Percentiles rank a stretch among this genome's conserved stretches.
phyloP scores from a whole-genome alignment of 2,888 invertebrate species.

The Pristionchus maxplancki region DNA sequence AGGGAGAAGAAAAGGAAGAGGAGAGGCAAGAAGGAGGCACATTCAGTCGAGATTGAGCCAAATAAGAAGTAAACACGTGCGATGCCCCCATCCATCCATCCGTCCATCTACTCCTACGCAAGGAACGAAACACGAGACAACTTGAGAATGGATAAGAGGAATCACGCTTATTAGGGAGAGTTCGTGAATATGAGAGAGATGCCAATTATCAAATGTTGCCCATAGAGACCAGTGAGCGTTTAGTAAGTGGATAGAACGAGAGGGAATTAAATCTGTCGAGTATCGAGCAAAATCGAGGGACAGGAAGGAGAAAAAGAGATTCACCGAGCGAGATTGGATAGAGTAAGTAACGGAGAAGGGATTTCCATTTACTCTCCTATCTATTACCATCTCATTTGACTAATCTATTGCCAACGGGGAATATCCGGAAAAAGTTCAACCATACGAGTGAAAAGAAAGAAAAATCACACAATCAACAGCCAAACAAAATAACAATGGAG shows the following conservation, averaged over 20 bases:
- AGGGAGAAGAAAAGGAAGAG: neutral
- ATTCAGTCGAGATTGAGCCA: conserved; percentile 41
- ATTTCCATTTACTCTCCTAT: conserved; percentile 41
- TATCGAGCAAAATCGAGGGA: neutral
- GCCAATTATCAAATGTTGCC: conserved; percentile 13
- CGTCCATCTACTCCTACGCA: conserved; percentile 7
- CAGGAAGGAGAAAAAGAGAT: neutral
- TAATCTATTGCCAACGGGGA: neutral
- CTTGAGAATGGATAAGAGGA: neutral
- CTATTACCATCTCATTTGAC: conserved; percentile 26
- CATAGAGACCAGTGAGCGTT: conserved; percentile 1
- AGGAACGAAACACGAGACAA: conserved; percentile 12
- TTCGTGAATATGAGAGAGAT: neutral
- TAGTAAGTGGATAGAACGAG: neutral
- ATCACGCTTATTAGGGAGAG: neutral
- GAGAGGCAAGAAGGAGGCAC: conserved; percentile 5
- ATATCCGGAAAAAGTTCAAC: neutral
- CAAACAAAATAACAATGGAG: neutral
- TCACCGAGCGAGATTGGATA: neutral
- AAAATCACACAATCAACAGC: neutral
- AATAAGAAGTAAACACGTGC: conserved; percentile 39
- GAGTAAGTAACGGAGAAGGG: neutral
- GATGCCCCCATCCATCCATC: neutral
- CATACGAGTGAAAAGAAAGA: neutral
- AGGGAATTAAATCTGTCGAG: conserved; percentile 3